Percentiles rank a stretch among this genome's conserved stretches.
phyloP scores from a whole-genome alignment of 37 sponge, comb jelly and placozoan species.

The Diacarnus erythraeanus region DNA sequence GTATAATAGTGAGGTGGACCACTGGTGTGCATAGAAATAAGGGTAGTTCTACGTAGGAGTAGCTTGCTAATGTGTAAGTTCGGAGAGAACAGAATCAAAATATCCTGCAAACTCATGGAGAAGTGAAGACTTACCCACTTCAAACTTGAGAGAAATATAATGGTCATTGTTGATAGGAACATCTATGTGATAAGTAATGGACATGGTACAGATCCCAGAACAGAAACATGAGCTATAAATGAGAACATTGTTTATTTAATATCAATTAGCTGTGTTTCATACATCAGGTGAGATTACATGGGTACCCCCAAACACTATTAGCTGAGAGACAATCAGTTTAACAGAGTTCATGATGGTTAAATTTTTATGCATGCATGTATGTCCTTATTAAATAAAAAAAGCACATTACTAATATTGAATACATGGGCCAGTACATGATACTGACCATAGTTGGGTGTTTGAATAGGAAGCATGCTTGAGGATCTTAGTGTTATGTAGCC shows the following conservation, averaged over 20 bases:
- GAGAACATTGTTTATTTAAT: too few species aligned
- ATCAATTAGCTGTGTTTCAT: too few species aligned
- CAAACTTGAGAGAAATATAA: constrained; percentile 62
- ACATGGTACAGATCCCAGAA: too few species aligned
- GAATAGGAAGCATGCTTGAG: constrained; percentile 89
- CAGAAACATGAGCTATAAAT: too few species aligned
- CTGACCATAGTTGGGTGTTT: constrained; percentile 88
- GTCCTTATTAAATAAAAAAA: too few species aligned
- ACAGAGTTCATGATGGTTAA: too few species aligned
- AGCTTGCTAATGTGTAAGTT: constrained; percentile 82
- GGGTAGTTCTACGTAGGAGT: background rate
- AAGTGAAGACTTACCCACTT: constrained; percentile 36
- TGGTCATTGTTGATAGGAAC: constrained; percentile 74
- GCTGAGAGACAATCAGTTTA: too few species aligned
- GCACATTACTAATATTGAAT: too few species aligned
- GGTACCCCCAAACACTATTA: too few species aligned
- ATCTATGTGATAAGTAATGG: constrained; percentile 23
- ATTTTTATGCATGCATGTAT: too few species aligned
- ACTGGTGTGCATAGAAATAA: background rate
- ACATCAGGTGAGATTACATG: too few species aligned
- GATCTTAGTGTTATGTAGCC: constrained; percentile 73
- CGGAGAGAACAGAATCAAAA: constrained; percentile 89
- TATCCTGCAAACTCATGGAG: constrained; percentile 96
- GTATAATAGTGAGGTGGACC: background rate
- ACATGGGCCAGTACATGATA: too few species aligned